A percentile compares a stretch with the other conserved stretches of the same genome.
Evolutionary conservation across 2,797 vertebrate genomes (phyloP).

Genomic region (Amniataba percoides): DNA sequence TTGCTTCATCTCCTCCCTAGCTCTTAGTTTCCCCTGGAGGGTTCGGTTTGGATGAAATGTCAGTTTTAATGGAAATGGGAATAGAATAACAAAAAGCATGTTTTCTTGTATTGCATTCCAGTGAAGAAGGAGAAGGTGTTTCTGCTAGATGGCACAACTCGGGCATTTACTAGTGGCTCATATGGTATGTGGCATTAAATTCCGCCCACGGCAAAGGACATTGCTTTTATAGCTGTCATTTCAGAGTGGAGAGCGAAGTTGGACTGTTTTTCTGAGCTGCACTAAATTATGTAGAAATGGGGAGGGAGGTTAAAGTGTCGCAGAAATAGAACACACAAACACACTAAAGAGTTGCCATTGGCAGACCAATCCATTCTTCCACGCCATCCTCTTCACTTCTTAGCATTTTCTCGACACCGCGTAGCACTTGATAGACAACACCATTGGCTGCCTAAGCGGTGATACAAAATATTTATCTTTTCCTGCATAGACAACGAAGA

Average conservation of each 20-base stretch:
- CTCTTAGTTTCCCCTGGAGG: conserved; percentile 87
- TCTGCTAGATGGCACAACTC: conserved; percentile 75
- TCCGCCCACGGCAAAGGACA: conserved; percentile 68
- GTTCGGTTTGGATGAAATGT: conserved; percentile 90
- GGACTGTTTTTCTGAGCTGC: conserved; percentile 37
- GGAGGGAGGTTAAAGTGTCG: conserved; percentile 45
- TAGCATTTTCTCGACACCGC: conserved; percentile 14
- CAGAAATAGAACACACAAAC: conserved; percentile 14
- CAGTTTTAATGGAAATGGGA: conserved; percentile 91
- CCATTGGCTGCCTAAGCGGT: conserved; percentile 2
- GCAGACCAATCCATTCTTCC: conserved; percentile 10
- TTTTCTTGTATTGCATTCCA: conserved; percentile 74
- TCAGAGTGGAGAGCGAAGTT: conserved; percentile 45
- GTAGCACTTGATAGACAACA: background rate
- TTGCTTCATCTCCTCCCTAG: conserved; percentile 80
- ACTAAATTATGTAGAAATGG: conserved; percentile 64
- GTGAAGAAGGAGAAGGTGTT: conserved; percentile 72
- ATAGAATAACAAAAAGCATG: conserved; percentile 87
- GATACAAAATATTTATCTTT: conserved; percentile 37
- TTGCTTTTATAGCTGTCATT: conserved; percentile 74
- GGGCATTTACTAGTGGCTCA: conserved; percentile 63
- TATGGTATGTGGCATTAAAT: conserved; percentile 68
- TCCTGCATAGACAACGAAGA: conserved; percentile 12
- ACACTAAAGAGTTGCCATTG: conserved; percentile 23
- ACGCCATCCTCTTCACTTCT: conserved; percentile 7